Evolutionary conservation across 2,888 invertebrate species (phyloP).

Genomic region (Drosophila dives): DNA sequence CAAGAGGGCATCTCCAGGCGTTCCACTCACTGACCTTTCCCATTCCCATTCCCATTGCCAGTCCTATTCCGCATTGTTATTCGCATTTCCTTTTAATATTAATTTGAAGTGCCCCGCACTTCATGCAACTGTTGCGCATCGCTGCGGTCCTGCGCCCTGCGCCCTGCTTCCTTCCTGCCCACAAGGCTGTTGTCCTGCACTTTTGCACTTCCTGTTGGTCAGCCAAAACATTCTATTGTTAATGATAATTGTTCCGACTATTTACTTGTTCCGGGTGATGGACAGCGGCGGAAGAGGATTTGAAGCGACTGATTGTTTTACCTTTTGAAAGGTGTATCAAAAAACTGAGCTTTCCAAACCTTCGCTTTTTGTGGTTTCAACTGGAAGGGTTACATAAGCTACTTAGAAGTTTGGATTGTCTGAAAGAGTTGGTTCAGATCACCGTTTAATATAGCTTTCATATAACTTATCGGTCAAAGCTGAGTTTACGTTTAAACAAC

Average conservation of each 20-base stretch:
- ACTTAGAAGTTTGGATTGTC: not conserved
- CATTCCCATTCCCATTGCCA: conserved; percentile 25
- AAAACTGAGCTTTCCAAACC: not conserved
- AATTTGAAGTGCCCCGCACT: conserved; percentile 75
- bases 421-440: not conserved
- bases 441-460: not conserved
- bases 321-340: not conserved
- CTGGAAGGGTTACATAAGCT: not conserved
- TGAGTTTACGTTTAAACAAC: not conserved
- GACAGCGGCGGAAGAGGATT: conserved; percentile 25
- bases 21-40: conserved; percentile 65
- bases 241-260: conserved; percentile 63
- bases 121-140: conserved; percentile 79
- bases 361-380: not conserved
- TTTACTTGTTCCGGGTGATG: conserved; percentile 31
- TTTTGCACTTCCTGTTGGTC: conserved; percentile 67
- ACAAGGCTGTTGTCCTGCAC: conserved; percentile 33
- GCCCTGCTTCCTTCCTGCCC: conserved; percentile 33
- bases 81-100: conserved; percentile 69
- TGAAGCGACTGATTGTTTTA: conserved; percentile 23
- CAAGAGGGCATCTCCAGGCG: conserved; percentile 40
- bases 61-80: conserved; percentile 52
- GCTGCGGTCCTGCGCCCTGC: conserved; percentile 29
- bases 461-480: not conserved
- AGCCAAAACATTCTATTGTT: conserved; percentile 73